Conservation (phyloP, 1,140 invertebrate genomes). For the Dendrolimus kikuchii region DNA sequence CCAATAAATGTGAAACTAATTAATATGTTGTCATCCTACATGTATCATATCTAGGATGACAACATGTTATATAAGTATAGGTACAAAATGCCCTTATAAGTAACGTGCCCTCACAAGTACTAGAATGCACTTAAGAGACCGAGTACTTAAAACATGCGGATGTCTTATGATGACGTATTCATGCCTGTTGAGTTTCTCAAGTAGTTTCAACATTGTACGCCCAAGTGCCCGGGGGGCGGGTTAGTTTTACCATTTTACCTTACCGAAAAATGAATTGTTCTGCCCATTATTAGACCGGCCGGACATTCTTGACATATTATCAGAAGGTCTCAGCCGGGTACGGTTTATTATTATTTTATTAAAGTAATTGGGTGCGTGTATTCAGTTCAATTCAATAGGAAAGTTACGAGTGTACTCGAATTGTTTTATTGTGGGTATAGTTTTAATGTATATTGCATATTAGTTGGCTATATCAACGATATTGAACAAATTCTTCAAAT, state of each 20-base stretch:
- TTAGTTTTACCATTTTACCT: constrained; percentile 27
- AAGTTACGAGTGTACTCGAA: not conserved
- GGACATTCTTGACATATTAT: constrained; percentile 25
- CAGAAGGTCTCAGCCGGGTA: constrained; percentile 18
- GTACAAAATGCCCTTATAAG: no score
- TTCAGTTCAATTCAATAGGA: constrained; percentile 1
- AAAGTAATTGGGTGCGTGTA: constrained; percentile 19
- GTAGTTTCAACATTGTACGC: constrained; percentile 1
- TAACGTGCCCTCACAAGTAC: no score
- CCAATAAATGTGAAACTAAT: no score
- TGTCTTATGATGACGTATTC: not conserved
- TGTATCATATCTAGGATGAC: no score
- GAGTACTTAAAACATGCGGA: no score
- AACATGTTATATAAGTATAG: no score
- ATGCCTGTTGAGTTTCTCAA: constrained; percentile 7
- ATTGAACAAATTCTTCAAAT: no score
- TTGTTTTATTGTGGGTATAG: no score
- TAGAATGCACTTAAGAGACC: no score
- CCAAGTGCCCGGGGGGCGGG: not conserved
- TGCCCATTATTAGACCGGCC: constrained; percentile 14
- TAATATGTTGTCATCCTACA: no score
- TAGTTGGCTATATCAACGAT: no score
- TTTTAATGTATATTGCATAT: no score
- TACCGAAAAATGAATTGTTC: constrained; percentile 31
- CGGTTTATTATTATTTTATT: constrained; percentile 19